A percentile compares a stretch with the other conserved stretches of the same genome.
Evolutionary conservation across 2,113 vertebrate species (phyloP).

Genomic region (Antigone vipio): DNA sequence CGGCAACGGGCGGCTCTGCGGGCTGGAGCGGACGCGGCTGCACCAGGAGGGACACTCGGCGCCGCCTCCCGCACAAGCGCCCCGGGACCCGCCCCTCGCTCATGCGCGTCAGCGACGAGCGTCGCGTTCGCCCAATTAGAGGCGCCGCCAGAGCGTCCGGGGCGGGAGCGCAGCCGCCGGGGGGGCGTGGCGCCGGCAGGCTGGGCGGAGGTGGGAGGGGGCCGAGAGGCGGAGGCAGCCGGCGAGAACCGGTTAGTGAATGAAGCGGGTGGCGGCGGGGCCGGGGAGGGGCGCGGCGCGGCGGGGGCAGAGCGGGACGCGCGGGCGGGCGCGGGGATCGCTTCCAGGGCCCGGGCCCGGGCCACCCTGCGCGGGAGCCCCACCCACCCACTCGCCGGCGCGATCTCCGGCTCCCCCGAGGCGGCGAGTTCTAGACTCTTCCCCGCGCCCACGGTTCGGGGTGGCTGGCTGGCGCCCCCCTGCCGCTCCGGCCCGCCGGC

Average conservation of each 20-base stretch:
- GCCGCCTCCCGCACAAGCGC: background rate
- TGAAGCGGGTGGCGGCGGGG: background rate
- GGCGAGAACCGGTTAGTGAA: conserved; percentile 72
- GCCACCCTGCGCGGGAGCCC: background rate
- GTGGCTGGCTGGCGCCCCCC: no score
- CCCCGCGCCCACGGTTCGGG: background rate
- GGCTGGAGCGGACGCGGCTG: background rate
- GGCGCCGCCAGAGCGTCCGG: background rate
- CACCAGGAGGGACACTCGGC: background rate
- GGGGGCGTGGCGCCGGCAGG: background rate
- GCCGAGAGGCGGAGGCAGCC: conserved; percentile 35
- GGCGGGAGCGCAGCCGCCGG: background rate
- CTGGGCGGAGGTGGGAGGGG: background rate
- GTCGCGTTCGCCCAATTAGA: conserved; percentile 3
- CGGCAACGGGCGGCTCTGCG: background rate
- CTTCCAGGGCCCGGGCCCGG: background rate
- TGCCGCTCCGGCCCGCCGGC: background rate
- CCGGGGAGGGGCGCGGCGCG: background rate
- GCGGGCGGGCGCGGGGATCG: background rate
- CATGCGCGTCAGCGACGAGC: background rate
- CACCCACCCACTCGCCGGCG: background rate
- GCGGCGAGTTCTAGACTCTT: background rate
- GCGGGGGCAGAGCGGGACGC: background rate
- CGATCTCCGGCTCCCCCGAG: accelerated
- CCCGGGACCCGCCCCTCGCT: background rate